Conservation (phyloP, 2,888 invertebrate genomes). For the Tetropium fuscum region DNA sequence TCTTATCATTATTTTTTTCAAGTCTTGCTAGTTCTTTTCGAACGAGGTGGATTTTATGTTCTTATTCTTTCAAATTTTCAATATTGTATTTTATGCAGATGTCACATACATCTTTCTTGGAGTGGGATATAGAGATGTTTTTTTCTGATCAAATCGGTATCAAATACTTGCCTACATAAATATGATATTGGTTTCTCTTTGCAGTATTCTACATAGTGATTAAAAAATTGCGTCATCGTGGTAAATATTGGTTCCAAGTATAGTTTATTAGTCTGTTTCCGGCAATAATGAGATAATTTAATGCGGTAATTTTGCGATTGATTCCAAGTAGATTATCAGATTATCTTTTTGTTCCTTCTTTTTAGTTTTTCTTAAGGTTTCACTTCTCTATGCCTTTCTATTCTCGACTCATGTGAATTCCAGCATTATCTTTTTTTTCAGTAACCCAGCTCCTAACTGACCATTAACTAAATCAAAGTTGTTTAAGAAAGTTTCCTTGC, state of each 20-base stretch:
- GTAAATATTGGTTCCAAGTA: conserved; percentile 9
- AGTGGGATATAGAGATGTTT: conserved; percentile 8
- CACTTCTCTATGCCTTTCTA: conserved; percentile 1
- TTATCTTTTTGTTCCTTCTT: conserved; percentile 16
- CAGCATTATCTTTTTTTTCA: conserved; percentile 23
- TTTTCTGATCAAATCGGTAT: conserved; percentile 5
- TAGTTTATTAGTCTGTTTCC: conserved; percentile 11
- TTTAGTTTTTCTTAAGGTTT: conserved; percentile 8
- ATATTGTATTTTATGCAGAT: conserved; percentile 8
- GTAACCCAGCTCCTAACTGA: conserved; percentile 28
- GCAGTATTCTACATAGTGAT: conserved; percentile 13
- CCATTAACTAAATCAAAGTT: conserved; percentile 25
- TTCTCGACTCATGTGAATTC: conserved; percentile 8
- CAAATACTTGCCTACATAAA: conserved; percentile 14
- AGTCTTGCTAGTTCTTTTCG: conserved; percentile 14
- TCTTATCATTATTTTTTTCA: conserved; percentile 4
- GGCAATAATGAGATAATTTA: conserved; percentile 6
- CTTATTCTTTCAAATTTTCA: conserved; percentile 10
- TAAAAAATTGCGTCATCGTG: conserved; percentile 14
- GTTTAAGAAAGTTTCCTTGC: conserved; percentile 22
- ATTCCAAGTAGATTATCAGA: conserved; percentile 10
- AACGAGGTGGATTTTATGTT: conserved; percentile 7
- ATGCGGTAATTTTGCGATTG: background rate
- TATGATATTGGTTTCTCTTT: conserved; percentile 6
- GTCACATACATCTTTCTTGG: conserved; percentile 16